Conservation (phyloP, 1,140 invertebrate genomes). For the Drosophila quadrilineata region DNA sequence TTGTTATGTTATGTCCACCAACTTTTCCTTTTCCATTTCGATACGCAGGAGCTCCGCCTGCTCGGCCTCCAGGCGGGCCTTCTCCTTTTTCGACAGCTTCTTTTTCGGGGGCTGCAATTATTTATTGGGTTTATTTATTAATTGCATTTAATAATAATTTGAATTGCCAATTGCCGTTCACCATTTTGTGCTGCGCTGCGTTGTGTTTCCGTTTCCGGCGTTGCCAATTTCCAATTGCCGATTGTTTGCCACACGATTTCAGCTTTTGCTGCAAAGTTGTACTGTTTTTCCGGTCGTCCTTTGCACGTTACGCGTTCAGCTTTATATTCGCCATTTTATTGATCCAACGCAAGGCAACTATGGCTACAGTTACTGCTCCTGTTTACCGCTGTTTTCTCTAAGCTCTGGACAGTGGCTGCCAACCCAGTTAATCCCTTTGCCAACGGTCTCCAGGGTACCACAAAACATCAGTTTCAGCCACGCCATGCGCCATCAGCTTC, state of each 20-base stretch:
- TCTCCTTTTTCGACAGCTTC: slow-evolving; percentile 82
- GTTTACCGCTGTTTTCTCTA: slow-evolving; percentile 14
- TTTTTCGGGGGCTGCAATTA: slow-evolving; percentile 73
- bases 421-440: slow-evolving; percentile 7
- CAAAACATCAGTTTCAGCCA: slow-evolving; percentile 19
- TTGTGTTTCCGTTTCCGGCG: slow-evolving; percentile 19
- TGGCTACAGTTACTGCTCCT: slow-evolving; percentile 25
- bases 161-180: not conserved
- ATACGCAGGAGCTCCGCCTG: slow-evolving; percentile 80
- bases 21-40: slow-evolving; percentile 81
- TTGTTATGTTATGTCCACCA: slow-evolving; percentile 6
- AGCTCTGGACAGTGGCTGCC: slow-evolving; percentile 13
- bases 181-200: slow-evolving; percentile 4
- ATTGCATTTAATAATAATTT: not conserved
- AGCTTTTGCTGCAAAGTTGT: slow-evolving; percentile 10
- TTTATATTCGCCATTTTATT: slow-evolving; percentile 19
- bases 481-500: not conserved
- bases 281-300: not conserved
- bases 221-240: slow-evolving; percentile 23
- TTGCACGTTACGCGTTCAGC: not conserved
- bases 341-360: slow-evolving; percentile 46
- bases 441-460: slow-evolving; percentile 13
- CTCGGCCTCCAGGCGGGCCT: slow-evolving; percentile 81
- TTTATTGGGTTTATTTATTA: slow-evolving; percentile 32
- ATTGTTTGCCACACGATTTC: slow-evolving; percentile 11